Base-by-base conservation (phyloP, 2,113 vertebrate genomes). In the Arenaria interpres region DNA sequence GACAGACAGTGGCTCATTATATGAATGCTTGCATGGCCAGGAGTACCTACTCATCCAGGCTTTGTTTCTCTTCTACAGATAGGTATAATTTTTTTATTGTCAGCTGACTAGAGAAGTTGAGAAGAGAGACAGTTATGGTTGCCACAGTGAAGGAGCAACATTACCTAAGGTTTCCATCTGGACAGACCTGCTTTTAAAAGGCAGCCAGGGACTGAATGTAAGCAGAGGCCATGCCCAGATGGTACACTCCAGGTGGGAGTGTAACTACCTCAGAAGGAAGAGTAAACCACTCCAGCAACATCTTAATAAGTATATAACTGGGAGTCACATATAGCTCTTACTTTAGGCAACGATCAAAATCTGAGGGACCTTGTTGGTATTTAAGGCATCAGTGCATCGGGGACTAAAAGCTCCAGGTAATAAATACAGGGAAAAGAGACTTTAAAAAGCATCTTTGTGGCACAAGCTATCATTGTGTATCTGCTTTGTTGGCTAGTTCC, bases 311-410 rank as follows among this genome's bases (percentile, higher is more conserved):
- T 71, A 94, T 56, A 10, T 80, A 89, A 85, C 78, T 92, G 20
- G 57, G 80, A 89, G 86, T 95, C 82, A 88, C 45, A 32, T 91
- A 97, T 37, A 95, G 71, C 89, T 97, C 96, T 93, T 96, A 93
- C 62, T 95, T 98, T 97, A 98, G 93, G 94, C 92, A 97, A 97
- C 4, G 5, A 94, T 97, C 88, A 97, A 96, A 97, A 93, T 97
- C 82, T 96, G 92, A 98, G 97, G 91, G 95, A 97, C 87, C 78
- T 96, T 97, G 83, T 96, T 97, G 96, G 97, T 96, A 80, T 97
- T 98, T 99, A 99, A 98, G 98, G 98, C 98, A 98, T 98, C 97
- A 98, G 97, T 98, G 97, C 97, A 97, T 97, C 75, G 93, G 79
- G 96, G 96, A 97, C 93, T 91, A 97, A 96, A 96, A 98, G 94